Evolutionary conservation across 2,888 invertebrate genomes (phyloP).

Genomic region (Achlya flavicornis): DNA sequence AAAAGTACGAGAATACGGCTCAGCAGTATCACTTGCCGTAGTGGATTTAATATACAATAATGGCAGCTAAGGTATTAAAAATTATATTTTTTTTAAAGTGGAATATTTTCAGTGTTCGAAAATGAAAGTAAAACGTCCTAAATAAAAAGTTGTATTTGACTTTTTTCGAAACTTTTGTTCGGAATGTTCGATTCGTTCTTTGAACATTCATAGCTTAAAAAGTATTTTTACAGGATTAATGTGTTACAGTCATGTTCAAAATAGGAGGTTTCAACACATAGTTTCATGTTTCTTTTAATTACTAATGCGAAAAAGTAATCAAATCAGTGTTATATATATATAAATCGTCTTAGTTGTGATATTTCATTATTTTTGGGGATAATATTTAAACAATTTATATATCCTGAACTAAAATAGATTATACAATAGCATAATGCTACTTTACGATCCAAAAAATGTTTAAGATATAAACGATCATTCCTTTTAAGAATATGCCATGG

Average conservation of each 20-base stretch:
- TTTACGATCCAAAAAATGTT: too few species aligned
- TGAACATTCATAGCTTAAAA: neutral
- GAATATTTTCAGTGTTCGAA: conserved; percentile 4
- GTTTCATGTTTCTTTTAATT: too few species aligned
- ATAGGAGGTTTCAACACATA: neutral
- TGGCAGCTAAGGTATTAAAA: conserved; percentile 78
- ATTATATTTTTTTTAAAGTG: conserved; percentile 7
- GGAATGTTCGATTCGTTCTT: conserved; percentile 6
- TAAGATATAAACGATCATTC: too few species aligned
- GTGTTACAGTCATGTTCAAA: neutral
- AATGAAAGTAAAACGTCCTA: neutral
- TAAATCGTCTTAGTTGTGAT: too few species aligned
- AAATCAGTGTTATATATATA: too few species aligned
- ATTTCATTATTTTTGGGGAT: too few species aligned
- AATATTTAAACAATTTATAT: too few species aligned
- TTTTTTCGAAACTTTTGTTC: neutral
- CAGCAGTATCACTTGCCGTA: conserved; percentile 73
- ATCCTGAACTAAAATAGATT: too few species aligned
- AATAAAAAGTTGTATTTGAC: neutral
- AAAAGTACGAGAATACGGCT: conserved; percentile 65
- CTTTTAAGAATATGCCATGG: neutral
- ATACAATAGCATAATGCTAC: too few species aligned
- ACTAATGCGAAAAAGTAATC: too few species aligned
- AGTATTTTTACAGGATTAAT: neutral
- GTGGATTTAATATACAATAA: conserved; percentile 73